phyloP scores from a whole-genome alignment of 2,113 vertebrate genomes.

The Pogona vitticeps region DNA sequence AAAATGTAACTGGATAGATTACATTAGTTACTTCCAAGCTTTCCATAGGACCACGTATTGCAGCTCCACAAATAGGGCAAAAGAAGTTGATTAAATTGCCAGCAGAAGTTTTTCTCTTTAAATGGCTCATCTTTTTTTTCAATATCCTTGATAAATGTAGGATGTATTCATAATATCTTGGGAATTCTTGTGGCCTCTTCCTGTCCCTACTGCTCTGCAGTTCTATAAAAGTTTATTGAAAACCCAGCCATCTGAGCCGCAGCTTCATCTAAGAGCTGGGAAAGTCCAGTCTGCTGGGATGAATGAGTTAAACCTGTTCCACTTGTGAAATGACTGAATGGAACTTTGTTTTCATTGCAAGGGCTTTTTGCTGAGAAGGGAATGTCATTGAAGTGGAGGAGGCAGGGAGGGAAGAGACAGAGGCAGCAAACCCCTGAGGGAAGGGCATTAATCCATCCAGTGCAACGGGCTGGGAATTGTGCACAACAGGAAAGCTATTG shows the following conservation, averaged over 20 bases:
- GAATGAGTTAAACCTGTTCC: conserved; percentile 16
- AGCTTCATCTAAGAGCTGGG: not conserved
- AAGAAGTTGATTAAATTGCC: not conserved
- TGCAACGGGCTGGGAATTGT: not conserved
- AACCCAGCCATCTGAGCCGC: not conserved
- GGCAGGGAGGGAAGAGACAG: not conserved
- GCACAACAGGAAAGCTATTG: conserved; percentile 15
- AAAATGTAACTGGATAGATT: too few species aligned
- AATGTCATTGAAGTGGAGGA: conserved; percentile 25
- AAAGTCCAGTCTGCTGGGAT: not conserved
- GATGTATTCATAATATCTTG: not conserved
- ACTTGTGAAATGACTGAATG: conserved; percentile 14
- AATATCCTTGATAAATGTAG: not conserved
- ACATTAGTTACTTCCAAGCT: too few species aligned
- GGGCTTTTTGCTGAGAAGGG: conserved; percentile 15
- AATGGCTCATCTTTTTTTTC: too few species aligned
- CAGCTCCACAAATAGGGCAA: not conserved
- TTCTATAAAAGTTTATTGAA: not conserved
- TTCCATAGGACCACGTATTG: too few species aligned
- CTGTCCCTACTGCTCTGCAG: not conserved
- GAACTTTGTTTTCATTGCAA: conserved; percentile 31
- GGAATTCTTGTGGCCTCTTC: not conserved
- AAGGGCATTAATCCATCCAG: conserved; percentile 28
- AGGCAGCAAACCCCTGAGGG: not conserved
- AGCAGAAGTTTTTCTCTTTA: not conserved